phyloP scores from a whole-genome alignment of 2,113 vertebrate genomes.

The Tetrao urogallus region DNA sequence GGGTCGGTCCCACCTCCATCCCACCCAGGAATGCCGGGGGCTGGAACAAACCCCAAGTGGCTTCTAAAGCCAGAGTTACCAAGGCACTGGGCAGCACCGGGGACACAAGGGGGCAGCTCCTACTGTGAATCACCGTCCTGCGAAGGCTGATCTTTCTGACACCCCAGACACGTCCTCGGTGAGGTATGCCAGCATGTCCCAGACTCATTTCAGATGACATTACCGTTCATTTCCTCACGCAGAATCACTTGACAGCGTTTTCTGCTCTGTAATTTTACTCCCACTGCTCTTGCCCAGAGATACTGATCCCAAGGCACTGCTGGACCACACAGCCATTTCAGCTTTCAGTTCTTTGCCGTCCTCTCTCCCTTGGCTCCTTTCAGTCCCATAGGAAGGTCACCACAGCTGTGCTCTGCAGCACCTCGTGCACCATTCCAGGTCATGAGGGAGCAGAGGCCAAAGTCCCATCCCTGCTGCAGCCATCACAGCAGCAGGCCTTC shows the following conservation, averaged over 20 bases:
- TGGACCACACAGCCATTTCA: accelerated
- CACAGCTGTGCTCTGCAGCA: too few species aligned
- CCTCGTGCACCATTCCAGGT: too few species aligned
- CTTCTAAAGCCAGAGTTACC: not conserved
- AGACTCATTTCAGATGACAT: not conserved
- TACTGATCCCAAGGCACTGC: not conserved
- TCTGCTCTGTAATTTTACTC: not conserved
- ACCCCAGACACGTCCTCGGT: not conserved
- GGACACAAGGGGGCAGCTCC: not conserved
- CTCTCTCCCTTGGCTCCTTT: too few species aligned
- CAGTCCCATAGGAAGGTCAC: too few species aligned
- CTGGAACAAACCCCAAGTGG: not conserved
- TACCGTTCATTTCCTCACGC: not conserved
- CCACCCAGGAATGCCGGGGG: not conserved
- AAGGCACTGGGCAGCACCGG: not conserved
- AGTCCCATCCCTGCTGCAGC: too few species aligned
- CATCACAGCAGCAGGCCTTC: too few species aligned
- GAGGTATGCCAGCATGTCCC: accelerated
- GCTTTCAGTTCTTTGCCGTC: not conserved
- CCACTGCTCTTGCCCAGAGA: not conserved
- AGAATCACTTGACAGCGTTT: not conserved
- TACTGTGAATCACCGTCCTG: not conserved
- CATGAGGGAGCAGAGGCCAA: too few species aligned
- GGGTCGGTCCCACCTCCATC: not conserved
- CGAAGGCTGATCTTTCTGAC: not conserved